These are phyloP conservation scores for Camponotus vicinus DNA, from an alignment of 1,140 invertebrate genomes.

Conservation along the genomic window DNA sequence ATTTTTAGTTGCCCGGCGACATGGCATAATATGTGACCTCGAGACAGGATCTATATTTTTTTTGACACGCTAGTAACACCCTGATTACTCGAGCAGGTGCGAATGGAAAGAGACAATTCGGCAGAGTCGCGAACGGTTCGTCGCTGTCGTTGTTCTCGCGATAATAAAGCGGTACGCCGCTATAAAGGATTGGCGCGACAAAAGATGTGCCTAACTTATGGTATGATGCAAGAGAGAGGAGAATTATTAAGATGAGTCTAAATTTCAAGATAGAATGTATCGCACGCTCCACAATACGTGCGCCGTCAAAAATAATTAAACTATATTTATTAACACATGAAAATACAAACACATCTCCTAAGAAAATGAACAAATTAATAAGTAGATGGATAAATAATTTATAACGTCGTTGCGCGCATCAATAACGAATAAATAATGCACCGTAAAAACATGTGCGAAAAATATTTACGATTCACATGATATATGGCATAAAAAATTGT, in stretches of 20 bases:
- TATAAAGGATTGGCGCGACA: background rate
- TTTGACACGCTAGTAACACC: slow-evolving; percentile 36
- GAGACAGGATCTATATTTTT: slow-evolving; percentile 33
- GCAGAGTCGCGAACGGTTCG: background rate
- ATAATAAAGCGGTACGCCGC: slow-evolving; percentile 11
- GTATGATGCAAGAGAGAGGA: background rate
- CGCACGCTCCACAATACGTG: background rate
- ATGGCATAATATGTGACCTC: slow-evolving; percentile 39
- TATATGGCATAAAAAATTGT: slow-evolving; percentile 27
- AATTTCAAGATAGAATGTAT: background rate
- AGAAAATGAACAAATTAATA: slow-evolving; percentile 11
- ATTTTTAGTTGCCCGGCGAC: slow-evolving; percentile 38
- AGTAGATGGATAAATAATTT: slow-evolving; percentile 25
- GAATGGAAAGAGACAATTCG: slow-evolving; percentile 23
- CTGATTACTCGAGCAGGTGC: slow-evolving; percentile 28
- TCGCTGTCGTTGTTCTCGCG: background rate
- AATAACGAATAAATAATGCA: slow-evolving; percentile 14
- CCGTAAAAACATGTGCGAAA: background rate
- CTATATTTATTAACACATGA: background rate
- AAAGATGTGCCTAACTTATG: background rate
- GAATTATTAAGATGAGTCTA: background rate
- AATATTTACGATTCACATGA: slow-evolving; percentile 4
- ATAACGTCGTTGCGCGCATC: slow-evolving; percentile 16
- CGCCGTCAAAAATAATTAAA: background rate
- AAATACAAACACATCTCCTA: background rate